Evolutionary conservation across 2,888 invertebrate genomes (phyloP).

Genomic region (Prosapia bicincta): DNA sequence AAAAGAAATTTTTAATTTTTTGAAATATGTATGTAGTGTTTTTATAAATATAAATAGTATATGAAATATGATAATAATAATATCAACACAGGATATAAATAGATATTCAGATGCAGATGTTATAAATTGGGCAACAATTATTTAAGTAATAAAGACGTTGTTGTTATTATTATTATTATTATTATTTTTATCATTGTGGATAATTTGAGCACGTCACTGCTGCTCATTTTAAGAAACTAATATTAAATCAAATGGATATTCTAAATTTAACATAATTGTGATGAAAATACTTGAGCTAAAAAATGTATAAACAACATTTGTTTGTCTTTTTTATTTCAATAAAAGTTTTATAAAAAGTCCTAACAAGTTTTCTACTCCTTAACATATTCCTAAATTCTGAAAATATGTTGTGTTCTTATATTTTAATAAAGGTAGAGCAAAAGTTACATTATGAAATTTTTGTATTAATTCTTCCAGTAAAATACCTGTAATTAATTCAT

Average conservation of each 20-base stretch:
- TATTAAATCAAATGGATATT: not conserved
- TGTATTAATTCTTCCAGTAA: no score
- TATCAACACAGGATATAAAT: not conserved
- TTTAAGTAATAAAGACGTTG: no score
- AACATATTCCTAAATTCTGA: not conserved
- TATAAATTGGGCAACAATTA: not conserved
- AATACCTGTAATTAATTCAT: no score
- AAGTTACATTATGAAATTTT: no score
- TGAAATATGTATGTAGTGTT: not conserved
- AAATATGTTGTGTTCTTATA: no score
- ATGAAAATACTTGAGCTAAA: not conserved
- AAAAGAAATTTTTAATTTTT: not conserved
- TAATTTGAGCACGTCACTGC: not conserved
- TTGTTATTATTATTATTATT: not conserved
- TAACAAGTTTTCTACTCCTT: not conserved
- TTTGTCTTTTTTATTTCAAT: constrained; percentile 2
- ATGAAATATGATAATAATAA: not conserved
- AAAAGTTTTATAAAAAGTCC: not conserved
- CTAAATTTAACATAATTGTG: not conserved
- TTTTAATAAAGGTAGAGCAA: no score
- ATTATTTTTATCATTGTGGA: not conserved
- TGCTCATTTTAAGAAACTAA: not conserved
- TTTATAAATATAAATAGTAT: no score
- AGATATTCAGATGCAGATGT: not conserved
- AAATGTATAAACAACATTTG: not conserved